Base-by-base conservation (phyloP, 2,888 invertebrate species). In the Helicoverpa assulta region DNA sequence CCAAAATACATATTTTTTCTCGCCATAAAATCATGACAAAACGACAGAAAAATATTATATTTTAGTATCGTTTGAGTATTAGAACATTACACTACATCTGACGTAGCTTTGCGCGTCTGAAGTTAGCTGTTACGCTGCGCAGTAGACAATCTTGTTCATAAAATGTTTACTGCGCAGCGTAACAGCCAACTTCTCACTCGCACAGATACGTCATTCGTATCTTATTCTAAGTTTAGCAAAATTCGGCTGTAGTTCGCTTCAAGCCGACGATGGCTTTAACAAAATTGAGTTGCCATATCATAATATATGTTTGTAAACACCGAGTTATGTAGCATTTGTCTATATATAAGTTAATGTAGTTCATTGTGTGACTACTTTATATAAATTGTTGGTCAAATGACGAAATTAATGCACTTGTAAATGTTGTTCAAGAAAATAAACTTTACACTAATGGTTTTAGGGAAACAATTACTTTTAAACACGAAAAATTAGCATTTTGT, bases 271-370 rank as follows among this genome's bases (percentile, higher is more conserved):
- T 12, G 67, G 58, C 58, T 67, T 26, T 50, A 69, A 76, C 50
- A 67, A 66, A 37, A 37, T 70, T 80, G 18, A 56, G 88, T 85
- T 88, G 88, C 88, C 88, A 88, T 88, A 86, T 67, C 64, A 50
- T 67, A 57, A 50, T 67, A 57, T 78, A 29, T 76, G 51, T 70
- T 56, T 26, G 58, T 64, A 53, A 52, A 57, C 56, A 74, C 75
- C 10, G 65, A 66, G 60, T 65, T 63, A 16, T 43, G 16, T 71
- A 75, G 80, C 79, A 79, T 80, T 82, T 26, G 21, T 82, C 18
- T 81, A 58, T 21, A 21, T 76, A 5, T 81, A 78, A 78, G 78
- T 77, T 74, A 67, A 1, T 55, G 14, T 78, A 61, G 61, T 33
- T 73, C 56, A 21, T 60, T 51, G 54, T 66, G 57, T 62, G 52